Evolutionary conservation across 2,113 vertebrate species (phyloP), one percentile per base, ranked within the genome.

Genomic region (Pseudonaja textilis): DNA sequence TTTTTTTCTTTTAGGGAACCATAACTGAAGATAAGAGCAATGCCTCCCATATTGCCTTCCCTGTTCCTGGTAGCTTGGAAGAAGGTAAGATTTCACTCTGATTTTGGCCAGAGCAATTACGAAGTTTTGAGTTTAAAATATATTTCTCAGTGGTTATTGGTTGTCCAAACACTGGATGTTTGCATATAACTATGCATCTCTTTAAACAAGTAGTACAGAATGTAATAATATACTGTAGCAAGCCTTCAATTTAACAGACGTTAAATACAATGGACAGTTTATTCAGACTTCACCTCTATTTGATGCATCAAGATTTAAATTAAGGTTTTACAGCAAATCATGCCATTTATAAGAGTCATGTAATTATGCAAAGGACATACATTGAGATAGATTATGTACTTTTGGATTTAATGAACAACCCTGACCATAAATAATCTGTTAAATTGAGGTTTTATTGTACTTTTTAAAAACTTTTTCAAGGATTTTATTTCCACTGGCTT

Each of bases 11-110:
- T 16, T 96, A 99, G 99, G 99, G 99, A 85, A 99, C 99, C 0
- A 98, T 99, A 94, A 99, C 99, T 0, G 99, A 99, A 94, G 99
- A 99, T 95, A 99, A 99, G 96, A 97, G 96, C 93, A 97, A 97
- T 85, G 98, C 99, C 23, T 99, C 99, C 59, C 98, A 99, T 47
- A 94, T 99, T 81, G 99, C 99, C 25, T 98, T 98, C 89, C 99
- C 99, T 0, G 98, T 99, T 90, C 99, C 99, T 0, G 96, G 97
- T 92, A 99, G 98, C 96, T 96, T 99, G 94, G 99, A 99, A 94
- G 99, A 99, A 97, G 99, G 99, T 99, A 95, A 97, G 98, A 45
- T 29, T 86, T 45, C 69, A 39, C 8, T 52, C 0, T 86, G 14
- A 52, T 59, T 42, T 57, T 61, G 25, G 0, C 2, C n/a, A 34